Evolutionary conservation across 2,113 vertebrate species (phyloP), one percentile per base, ranked within the genome.

Genomic region (Laticauda colubrina): DNA sequence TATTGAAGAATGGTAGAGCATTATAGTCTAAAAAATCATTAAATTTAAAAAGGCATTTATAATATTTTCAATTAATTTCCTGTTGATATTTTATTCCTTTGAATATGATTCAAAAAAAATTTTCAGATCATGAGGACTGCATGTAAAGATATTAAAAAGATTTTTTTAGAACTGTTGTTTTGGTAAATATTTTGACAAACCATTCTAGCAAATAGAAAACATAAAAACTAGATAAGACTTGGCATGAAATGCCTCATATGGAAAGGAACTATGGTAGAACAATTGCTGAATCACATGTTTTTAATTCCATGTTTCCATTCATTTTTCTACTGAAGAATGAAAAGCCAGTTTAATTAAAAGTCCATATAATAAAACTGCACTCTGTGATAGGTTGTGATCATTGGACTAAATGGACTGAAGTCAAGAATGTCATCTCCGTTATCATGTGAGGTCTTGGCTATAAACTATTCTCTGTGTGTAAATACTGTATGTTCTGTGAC

Each of bases 41-140:
- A 53, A 87, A 6, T 88, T 45, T 64, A 3, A 6, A 91, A 93
- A 1, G 1, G 43, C 5, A 89, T 51, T 8, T 20, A 9, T 18
- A 91, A 75, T 85, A 86, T 87, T 43, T 89, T 95, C 95, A 95
- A 94, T 85, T 88, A 10, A 4, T 94, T 86, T 94, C 43, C 12
- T 56, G 14, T 55, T 34, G 0, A 15, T 43, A 94, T 96, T 94
- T 92, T 8, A n/a, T 89, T 91, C 20, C 21, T 95, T 86, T 12
- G 10, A 23, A 89, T 61, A 64, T 48, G 93, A 92, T 86, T 54
- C 10, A 96, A 93, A 94, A 39, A 39, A 39, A 39, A 39, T 20
- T 93, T 86, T 57, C 86, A 9, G 93, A 64, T 2, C 91, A 87
- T 61, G 92, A 87, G 87, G 5, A 45, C 39, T 75, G 23, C 88